A percentile compares a stretch with the other conserved stretches of the same genome.
phyloP scores from a whole-genome alignment of 2,797 vertebrate species.

The Pangasius sanitwongsei region DNA sequence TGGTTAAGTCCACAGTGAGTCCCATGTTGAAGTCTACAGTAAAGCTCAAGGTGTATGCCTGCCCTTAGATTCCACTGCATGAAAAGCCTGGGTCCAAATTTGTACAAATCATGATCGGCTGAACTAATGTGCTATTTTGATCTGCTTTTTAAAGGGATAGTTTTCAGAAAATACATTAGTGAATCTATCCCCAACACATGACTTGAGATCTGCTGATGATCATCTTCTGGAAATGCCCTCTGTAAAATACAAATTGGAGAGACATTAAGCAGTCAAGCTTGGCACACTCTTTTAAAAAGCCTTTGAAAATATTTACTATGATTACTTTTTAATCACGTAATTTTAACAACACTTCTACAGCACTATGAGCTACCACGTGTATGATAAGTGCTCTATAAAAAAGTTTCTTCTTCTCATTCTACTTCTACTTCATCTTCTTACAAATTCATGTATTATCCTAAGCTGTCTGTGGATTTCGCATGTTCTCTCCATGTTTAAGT shows the following conservation, averaged over 20 bases:
- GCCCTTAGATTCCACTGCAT: not conserved
- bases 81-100: not conserved
- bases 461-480: not conserved
- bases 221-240: not conserved
- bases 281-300: not conserved
- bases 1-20: not conserved
- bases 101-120: not conserved
- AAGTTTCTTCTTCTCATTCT: not conserved
- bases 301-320: not conserved
- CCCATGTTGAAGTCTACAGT: not conserved
- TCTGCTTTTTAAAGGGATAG: not conserved
- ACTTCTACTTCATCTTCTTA: not conserved
- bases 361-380: not conserved
- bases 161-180: not conserved
- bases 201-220: not conserved
- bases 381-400: not conserved
- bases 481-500: not conserved
- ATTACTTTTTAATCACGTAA: not conserved
- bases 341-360: not conserved
- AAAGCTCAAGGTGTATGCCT: not conserved
- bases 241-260: not conserved
- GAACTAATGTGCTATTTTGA: not conserved
- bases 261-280: not conserved
- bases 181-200: not conserved
- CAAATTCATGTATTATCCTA: not conserved